Percentiles rank a stretch among this genome's conserved stretches.
Evolutionary conservation across 2,888 invertebrate genomes (phyloP).

Genomic region (Sarcophaga subvicina): DNA sequence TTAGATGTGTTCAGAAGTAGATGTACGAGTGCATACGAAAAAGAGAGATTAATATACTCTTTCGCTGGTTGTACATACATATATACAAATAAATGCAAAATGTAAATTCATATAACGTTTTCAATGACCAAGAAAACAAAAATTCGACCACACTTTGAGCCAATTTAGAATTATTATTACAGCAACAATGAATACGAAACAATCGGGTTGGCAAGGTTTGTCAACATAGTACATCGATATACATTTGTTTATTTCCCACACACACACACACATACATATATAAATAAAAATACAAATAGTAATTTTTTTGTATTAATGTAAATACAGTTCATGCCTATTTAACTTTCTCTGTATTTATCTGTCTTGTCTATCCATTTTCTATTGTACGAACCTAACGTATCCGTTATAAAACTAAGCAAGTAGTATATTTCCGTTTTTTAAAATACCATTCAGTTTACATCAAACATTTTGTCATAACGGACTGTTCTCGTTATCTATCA

Average conservation of each 20-base stretch:
- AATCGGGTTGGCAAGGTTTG: constrained; percentile 49
- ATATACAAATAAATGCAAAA: not conserved
- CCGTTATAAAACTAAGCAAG: constrained; percentile 38
- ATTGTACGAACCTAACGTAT: constrained; percentile 10
- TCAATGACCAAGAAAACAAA: constrained; percentile 41
- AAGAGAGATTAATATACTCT: too few species aligned
- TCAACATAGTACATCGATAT: constrained; percentile 21
- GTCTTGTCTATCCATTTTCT: constrained; percentile 4
- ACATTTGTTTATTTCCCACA: not conserved
- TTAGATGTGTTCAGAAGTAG: too few species aligned
- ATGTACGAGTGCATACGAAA: too few species aligned
- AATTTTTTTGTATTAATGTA: constrained; percentile 3
- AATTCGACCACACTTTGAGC: constrained; percentile 26
- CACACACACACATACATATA: not conserved
- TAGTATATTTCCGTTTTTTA: constrained; percentile 62
- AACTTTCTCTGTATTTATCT: constrained; percentile 2
- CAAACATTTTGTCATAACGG: constrained; percentile 68
- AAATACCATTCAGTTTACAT: constrained; percentile 64
- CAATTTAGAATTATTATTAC: constrained; percentile 40
- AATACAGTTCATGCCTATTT: not conserved
- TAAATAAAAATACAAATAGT: not conserved
- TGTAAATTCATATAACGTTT: constrained; percentile 17
- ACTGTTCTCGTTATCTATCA: constrained; percentile 46
- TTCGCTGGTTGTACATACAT: not conserved
- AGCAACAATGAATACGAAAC: constrained; percentile 17